Percentiles rank a stretch among this genome's conserved stretches.
Evolutionary conservation across 2,888 invertebrate species (phyloP).

Genomic region (Sminthurinus aureus): DNA sequence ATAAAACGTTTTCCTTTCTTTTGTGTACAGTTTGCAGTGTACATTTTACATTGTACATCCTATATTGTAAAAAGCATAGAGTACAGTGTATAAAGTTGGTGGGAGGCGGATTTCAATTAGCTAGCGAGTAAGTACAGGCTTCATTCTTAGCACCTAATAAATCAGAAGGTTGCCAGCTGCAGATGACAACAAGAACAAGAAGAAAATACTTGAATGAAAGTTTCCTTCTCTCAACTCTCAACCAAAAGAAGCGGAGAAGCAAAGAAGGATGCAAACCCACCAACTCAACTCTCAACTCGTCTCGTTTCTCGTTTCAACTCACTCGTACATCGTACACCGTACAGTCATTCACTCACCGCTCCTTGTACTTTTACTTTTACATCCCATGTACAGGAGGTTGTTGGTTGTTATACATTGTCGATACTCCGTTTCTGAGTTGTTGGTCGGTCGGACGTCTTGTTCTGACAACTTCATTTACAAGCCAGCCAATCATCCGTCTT

Average conservation of each 20-base stretch:
- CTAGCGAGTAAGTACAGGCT: slow-evolving; percentile 54
- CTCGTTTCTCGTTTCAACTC: no score
- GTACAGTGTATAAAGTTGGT: slow-evolving; percentile 21
- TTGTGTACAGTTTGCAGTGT: background rate
- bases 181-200: slow-evolving; percentile 56
- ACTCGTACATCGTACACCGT: no score
- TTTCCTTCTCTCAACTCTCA: slow-evolving; percentile 31
- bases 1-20: background rate
- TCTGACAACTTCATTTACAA: slow-evolving; percentile 54
- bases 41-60: background rate
- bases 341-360: no score
- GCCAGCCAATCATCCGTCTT: slow-evolving; percentile 44
- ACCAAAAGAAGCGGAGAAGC: no score
- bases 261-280: no score
- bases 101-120: slow-evolving; percentile 58
- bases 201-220: slow-evolving; percentile 47
- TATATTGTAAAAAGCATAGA: slow-evolving; percentile 15
- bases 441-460: slow-evolving; percentile 41
- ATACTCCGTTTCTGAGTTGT: slow-evolving; percentile 10
- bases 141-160: slow-evolving; percentile 59
- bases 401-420: slow-evolving; percentile 36
- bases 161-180: slow-evolving; percentile 57
- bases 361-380: background rate
- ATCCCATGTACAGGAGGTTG: background rate
- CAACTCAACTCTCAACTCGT: no score